Evolutionary conservation across 2,797 vertebrate genomes (phyloP).

Genomic region (Amniataba percoides): DNA sequence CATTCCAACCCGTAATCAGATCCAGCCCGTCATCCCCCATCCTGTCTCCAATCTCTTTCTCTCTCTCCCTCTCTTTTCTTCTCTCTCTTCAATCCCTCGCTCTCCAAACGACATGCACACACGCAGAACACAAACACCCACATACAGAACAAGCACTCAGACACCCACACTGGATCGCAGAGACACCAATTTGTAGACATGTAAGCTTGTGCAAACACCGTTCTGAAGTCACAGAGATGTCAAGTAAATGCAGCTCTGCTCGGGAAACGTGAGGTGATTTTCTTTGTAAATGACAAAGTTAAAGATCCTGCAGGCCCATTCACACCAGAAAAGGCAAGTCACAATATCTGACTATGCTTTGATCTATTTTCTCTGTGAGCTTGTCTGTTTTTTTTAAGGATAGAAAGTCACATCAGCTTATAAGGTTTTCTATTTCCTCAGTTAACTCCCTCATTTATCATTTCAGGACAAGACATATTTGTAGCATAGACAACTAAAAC

Average conservation of each 20-base stretch:
- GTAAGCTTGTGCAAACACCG: slow-evolving; percentile 62
- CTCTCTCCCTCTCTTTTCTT: slow-evolving; percentile 25
- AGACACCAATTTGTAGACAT: slow-evolving; percentile 67
- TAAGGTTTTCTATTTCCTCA: slow-evolving; percentile 8
- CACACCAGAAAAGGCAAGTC: not conserved
- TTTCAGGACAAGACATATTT: not conserved
- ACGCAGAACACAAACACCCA: slow-evolving; percentile 68
- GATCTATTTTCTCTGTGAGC: not conserved
- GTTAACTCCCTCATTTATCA: not conserved
- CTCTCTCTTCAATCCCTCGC: slow-evolving; percentile 21
- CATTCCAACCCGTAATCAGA: slow-evolving; percentile 85
- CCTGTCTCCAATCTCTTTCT: slow-evolving; percentile 69
- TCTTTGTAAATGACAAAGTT: not conserved
- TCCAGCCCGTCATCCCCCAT: slow-evolving; percentile 83
- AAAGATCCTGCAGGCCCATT: not conserved
- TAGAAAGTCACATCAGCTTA: not conserved
- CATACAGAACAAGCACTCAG: slow-evolving; percentile 52
- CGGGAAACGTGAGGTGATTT: not conserved
- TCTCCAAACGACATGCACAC: slow-evolving; percentile 56
- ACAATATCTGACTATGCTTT: not conserved
- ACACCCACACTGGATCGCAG: slow-evolving; percentile 60
- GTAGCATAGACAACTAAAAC: no score
- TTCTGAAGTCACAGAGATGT: slow-evolving; percentile 20
- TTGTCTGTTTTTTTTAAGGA: not conserved
- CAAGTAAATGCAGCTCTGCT: slow-evolving; percentile 16